Base-by-base conservation (phyloP, 1,140 invertebrate genomes). In the Drosophila seguyi region DNA sequence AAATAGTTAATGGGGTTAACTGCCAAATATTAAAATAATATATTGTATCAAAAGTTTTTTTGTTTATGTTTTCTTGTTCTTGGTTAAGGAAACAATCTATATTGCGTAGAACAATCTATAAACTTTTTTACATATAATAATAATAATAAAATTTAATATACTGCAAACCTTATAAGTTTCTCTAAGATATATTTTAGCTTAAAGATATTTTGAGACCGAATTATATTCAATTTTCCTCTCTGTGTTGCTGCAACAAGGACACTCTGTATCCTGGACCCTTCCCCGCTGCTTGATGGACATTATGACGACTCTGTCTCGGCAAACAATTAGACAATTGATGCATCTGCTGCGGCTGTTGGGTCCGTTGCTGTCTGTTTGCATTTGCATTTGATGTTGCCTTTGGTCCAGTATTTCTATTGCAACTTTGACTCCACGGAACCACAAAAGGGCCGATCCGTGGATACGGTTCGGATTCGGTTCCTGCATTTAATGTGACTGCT, bases 251-350 rank as follows among this genome's bases (percentile, higher is more conserved):
- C 50, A 58, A 58, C 18, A 62, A 58, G 60, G 60, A 61, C 45
- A 10, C 18, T 27, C 22, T 47, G 27, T 16, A 39, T 61, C 50
- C 62, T 44, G 20, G 18, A 14, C 22, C 20, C 27, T 56, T 20
- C 42, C 41, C 48, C 42, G 34, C 69, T 56, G 50, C 74, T 88
- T 87, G 84, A 87, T 84, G 80, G 84, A 83, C 84, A 87, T 88
- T 87, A 83, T 83, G 83, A 87, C 72, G 79, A 67, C 84, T 87
- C 75, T 86, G 83, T 87, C 83, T 87, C 84, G 84, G 71, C 83
- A 87, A 88, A 88, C 84, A 87, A 88, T 87, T 88, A 87, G 84
- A 87, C 80, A 87, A 87, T 87, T 87, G 84, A 87, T 87, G 84
- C 84, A 87, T 87, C 84, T 88, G 80, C 76, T 88, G 60, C 82